Evolutionary conservation across 2,113 vertebrate genomes (phyloP), one percentile per base, ranked within the genome.

Genomic region (Bolborhynchus lineola): DNA sequence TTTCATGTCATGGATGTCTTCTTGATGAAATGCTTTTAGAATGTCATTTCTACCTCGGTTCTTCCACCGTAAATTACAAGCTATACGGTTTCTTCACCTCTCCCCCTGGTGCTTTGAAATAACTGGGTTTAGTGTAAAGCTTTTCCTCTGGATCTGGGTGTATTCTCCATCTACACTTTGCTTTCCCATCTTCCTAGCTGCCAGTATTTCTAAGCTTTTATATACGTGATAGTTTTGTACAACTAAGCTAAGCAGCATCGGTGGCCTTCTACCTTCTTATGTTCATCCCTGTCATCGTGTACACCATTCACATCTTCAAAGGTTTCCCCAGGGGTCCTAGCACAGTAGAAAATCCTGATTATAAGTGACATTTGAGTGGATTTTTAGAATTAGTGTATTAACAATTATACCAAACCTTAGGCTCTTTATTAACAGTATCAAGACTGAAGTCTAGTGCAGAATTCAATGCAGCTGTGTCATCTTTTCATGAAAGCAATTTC

Each of bases 361-460:
- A 97, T 98, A 98, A 98, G 98, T 98, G 98, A 98, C 97, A 98
- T 98, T 97, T 98, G 98, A 98, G 98, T 98, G 97, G 98, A 98
- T 97, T 98, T 98, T 98, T 98, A 98, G 97, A 98, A 98, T 98
- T 98, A 98, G 98, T 98, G 97, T 98, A 98, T 98, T 98, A 98
- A 98, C 97, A 98, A 98, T 98, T 98, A 98, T 98, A 97, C 97
- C 97, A 96, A 98, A 98, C 97, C 97, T 95, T 98, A 98, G 97
- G 92, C 95, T 98, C 93, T 98, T 98, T 98, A 98, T 98, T 98
- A 98, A 97, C 96, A 98, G 96, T 96, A 97, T 97, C 91, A 97
- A 97, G 97, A 95, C 95, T 96, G 94, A 85, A 72, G 68, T 91
- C 95, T 90, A 97, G 90, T 89, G 95, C 79, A 95, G 96, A 96